Evolutionary conservation across 2,113 vertebrate genomes (phyloP), one percentile per base, ranked within the genome.

Genomic region (Rhinolophus ferrumequinum): DNA sequence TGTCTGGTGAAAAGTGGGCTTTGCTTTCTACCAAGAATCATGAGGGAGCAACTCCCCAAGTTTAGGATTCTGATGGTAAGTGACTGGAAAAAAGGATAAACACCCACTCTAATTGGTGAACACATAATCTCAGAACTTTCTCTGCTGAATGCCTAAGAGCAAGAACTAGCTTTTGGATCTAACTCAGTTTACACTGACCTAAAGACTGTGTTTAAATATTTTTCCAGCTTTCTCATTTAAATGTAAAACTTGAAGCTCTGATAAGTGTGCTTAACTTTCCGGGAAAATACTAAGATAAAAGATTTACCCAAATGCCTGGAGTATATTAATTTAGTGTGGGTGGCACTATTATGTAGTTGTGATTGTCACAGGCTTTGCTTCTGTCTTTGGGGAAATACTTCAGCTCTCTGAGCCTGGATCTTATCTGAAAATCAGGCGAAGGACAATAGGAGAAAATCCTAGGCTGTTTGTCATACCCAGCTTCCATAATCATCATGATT

Each of bases 311-410:
- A 30, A n/a, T 6, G 4, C 64, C 38, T 7, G 67, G 67, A 52
- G 28, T 4, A 30, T 16, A 26, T 12, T 73, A 41, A 30, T 35
- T 56, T 5, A 8, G 54, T 35, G 35, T 21, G 18, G 54, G 9
- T 2, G 9, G 3, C 14, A 18, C n/a, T 7, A 0, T 2, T 2
- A 3, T 28, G 3, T 13, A 13, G 83, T 24, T 41, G 33, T 47
- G 38, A 9, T 19, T 72, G 38, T 47, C 60, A 13, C 12, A 47
- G 76, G 24, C 26, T 90, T 75, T 24, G 8, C 50, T 47, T 67
- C 30, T 4, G 41, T 86, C 81, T 50, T 72, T 12, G 22, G 60
- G 44, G 14, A 21, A n/a, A 26, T 26, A 66, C 16, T 50, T n/a
- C 1, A 10, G 22, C 50, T 85, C 21, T 73, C 28, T 47, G 44